phyloP scores from a whole-genome alignment of 2,888 invertebrate genomes.

The Anodontia alba region DNA sequence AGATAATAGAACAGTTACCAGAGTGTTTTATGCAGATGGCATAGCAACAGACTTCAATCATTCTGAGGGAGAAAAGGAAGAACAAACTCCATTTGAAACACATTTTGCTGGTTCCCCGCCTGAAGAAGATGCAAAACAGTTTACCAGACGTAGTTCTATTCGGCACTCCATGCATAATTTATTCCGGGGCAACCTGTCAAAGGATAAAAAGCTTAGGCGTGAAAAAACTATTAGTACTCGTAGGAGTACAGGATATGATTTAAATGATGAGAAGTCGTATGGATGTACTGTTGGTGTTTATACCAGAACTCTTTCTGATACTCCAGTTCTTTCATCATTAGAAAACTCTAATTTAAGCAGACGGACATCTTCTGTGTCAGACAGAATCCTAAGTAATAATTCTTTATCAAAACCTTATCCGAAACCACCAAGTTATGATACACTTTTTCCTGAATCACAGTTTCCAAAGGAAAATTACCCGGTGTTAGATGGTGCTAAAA shows the following conservation, averaged over 20 bases:
- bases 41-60: conserved; percentile 75
- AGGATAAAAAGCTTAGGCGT: conserved; percentile 40
- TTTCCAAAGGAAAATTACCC: conserved; percentile 48
- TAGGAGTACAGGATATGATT: conserved; percentile 44
- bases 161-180: conserved; percentile 54
- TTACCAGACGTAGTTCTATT: conserved; percentile 47
- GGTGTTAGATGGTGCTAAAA: conserved; percentile 53
- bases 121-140: conserved; percentile 20
- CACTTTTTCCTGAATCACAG: conserved; percentile 52
- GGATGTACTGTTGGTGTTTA: conserved; percentile 60
- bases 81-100: conserved; percentile 69
- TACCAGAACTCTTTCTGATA: conserved; percentile 32
- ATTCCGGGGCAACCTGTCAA: conserved; percentile 41
- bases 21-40: conserved; percentile 77
- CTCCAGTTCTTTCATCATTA: neutral
- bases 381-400: neutral
- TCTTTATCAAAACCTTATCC: conserved; percentile 34
- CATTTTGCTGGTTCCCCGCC: conserved; percentile 69
- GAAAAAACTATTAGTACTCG: conserved; percentile 38
- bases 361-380: neutral
- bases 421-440: conserved; percentile 51
- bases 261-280: conserved; percentile 48
- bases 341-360: neutral
- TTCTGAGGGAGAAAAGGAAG: conserved; percentile 53
- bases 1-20: conserved; percentile 78